phyloP scores from a whole-genome alignment of 1,140 invertebrate genomes.

The Druon quercuslanigerum region DNA sequence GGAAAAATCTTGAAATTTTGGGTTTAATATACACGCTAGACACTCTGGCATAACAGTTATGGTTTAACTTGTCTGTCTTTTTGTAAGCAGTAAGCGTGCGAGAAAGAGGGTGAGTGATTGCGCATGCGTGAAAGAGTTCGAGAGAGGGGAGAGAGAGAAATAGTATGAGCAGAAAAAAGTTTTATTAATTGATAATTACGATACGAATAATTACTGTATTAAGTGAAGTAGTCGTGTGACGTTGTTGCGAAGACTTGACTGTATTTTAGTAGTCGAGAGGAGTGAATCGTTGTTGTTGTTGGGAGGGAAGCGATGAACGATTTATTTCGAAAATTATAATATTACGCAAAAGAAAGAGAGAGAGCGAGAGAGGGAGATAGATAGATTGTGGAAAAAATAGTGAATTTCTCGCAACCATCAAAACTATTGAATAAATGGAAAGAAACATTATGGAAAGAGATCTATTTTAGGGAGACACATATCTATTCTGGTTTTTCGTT shows the following conservation, averaged over 20 bases:
- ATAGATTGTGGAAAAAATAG: neutral
- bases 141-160: constrained; percentile 44
- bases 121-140: constrained; percentile 31
- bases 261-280: constrained; percentile 50
- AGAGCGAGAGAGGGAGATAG: constrained; percentile 7
- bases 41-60: neutral
- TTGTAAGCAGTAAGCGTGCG: constrained; percentile 27
- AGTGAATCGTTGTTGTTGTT: constrained; percentile 15
- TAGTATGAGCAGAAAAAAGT: constrained; percentile 61
- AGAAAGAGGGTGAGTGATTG: constrained; percentile 35
- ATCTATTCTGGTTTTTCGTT: constrained; percentile 58
- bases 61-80: constrained; percentile 25
- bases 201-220: constrained; percentile 70
- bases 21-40: too few species aligned
- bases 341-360: constrained; percentile 45
- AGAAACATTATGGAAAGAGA: constrained; percentile 54
- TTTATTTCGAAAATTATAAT: constrained; percentile 4
- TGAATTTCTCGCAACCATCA: neutral
- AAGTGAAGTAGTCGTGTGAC: constrained; percentile 64
- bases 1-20: too few species aligned
- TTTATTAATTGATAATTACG: constrained; percentile 69
- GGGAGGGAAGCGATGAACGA: neutral
- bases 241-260: constrained; percentile 55
- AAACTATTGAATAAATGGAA: constrained; percentile 32
- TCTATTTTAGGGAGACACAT: constrained; percentile 64